Percentiles rank a stretch among this genome's conserved stretches.
phyloP scores from a whole-genome alignment of 2,888 invertebrate species.

The Nymphalis c-album region DNA sequence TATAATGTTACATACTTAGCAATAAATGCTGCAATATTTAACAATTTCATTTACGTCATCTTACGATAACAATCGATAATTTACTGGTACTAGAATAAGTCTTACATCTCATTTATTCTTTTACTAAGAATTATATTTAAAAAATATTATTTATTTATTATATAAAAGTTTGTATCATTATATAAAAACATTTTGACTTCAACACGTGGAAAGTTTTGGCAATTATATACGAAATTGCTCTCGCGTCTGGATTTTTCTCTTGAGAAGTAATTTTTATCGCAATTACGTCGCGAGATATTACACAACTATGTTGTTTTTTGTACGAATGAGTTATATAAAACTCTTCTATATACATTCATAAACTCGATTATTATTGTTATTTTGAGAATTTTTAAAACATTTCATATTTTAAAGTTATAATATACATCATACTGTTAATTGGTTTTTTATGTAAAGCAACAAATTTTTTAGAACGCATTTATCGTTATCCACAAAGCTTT shows the following conservation, averaged over 20 bases:
- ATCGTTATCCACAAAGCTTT: not conserved
- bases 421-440: not conserved
- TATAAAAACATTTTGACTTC: not conserved
- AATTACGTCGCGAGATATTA: slow-evolving; percentile 21
- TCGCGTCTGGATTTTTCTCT: slow-evolving; percentile 17
- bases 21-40: slow-evolving; percentile 25
- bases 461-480: not conserved
- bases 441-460: not conserved
- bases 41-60: slow-evolving; percentile 33
- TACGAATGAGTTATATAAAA: not conserved
- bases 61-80: slow-evolving; percentile 29
- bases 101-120: not conserved
- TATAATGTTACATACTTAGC: slow-evolving; percentile 34
- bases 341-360: slow-evolving; percentile 8
- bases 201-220: slow-evolving; percentile 7
- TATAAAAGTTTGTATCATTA: not conserved
- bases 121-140: not conserved
- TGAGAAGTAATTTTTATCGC: slow-evolving; percentile 16
- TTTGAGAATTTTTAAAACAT: not conserved
- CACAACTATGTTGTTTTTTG: slow-evolving; percentile 4
- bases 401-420: not conserved
- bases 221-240: slow-evolving; percentile 16
- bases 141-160: not conserved
- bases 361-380: slow-evolving; percentile 8
- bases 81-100: slow-evolving; percentile 1